Percentiles rank a stretch among this genome's conserved stretches.
These are phyloP conservation scores for Ladona fulva DNA, from an alignment of 1,140 invertebrate species.

Conservation along the genomic window DNA sequence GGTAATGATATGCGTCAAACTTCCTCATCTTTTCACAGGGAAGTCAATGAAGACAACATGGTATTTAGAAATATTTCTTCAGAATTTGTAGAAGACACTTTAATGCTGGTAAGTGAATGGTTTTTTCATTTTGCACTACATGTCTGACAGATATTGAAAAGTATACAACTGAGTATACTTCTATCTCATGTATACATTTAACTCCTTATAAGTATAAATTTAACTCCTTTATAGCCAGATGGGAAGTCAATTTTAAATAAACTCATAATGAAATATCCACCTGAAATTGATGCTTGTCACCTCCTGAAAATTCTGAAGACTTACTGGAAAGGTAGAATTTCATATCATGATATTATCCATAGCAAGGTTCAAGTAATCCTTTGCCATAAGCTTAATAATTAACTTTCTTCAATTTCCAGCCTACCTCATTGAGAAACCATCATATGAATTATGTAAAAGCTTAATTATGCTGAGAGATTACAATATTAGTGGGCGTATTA, in stretches of 20 bases:
- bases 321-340: conserved; percentile 45
- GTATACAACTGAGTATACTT: no score
- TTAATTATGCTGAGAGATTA: conserved; percentile 58
- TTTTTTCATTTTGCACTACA: no score
- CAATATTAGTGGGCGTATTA: conserved; percentile 53
- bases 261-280: conserved; percentile 47
- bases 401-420: conserved; percentile 30
- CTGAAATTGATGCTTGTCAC: conserved; percentile 51
- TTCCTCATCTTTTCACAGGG: conserved; percentile 41
- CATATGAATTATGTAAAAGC: conserved; percentile 52
- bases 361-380: not conserved
- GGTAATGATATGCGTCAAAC: not conserved
- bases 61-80: conserved; percentile 52
- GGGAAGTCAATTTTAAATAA: conserved; percentile 41
- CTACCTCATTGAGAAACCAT: conserved; percentile 43
- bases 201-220: conserved; percentile 22
- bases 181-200: conserved; percentile 17
- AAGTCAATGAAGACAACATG: conserved; percentile 68
- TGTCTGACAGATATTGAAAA: no score
- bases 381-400: not conserved
- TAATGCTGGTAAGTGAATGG: conserved; percentile 35
- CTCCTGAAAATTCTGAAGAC: conserved; percentile 50
- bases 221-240: conserved; percentile 35
- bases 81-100: conserved; percentile 47
- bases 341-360: no score